Evolutionary conservation across 2,888 invertebrate genomes (phyloP).

Genomic region (Pycnomerus fuliginosus): DNA sequence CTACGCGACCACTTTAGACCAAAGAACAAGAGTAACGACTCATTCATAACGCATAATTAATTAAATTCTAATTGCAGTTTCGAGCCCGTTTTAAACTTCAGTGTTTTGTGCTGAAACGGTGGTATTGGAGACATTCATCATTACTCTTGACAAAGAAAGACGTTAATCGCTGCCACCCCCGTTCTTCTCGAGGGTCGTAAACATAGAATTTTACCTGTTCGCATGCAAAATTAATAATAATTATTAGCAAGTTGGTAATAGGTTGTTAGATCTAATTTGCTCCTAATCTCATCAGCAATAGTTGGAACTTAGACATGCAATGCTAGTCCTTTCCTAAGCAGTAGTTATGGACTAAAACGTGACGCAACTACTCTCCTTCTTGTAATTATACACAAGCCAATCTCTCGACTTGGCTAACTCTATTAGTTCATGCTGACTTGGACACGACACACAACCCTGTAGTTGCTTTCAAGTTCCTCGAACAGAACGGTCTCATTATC

Average conservation of each 20-base stretch:
- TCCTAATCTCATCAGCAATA: slow-evolving; percentile 8
- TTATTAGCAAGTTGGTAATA: no score
- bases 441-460: slow-evolving; percentile 13
- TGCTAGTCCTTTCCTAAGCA: slow-evolving; percentile 14
- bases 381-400: slow-evolving; percentile 21
- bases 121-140: slow-evolving; percentile 53
- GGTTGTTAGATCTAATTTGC: no score
- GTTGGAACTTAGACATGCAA: slow-evolving; percentile 3
- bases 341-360: slow-evolving; percentile 15
- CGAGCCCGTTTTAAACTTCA: slow-evolving; percentile 48
- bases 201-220: no score
- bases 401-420: slow-evolving; percentile 26
- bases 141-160: slow-evolving; percentile 51
- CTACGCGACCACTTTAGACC: slow-evolving; percentile 24
- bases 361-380: slow-evolving; percentile 18
- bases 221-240: no score
- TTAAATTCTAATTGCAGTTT: slow-evolving; percentile 54
- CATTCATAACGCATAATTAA: slow-evolving; percentile 54
- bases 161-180: slow-evolving; percentile 45
- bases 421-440: slow-evolving; percentile 33
- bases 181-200: slow-evolving; percentile 3
- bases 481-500: slow-evolving; percentile 3
- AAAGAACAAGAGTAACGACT: slow-evolving; percentile 41
- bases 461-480: neutral
- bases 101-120: slow-evolving; percentile 48